phyloP scores from a whole-genome alignment of 2,888 invertebrate genomes.

The Lasioglossum morio region DNA sequence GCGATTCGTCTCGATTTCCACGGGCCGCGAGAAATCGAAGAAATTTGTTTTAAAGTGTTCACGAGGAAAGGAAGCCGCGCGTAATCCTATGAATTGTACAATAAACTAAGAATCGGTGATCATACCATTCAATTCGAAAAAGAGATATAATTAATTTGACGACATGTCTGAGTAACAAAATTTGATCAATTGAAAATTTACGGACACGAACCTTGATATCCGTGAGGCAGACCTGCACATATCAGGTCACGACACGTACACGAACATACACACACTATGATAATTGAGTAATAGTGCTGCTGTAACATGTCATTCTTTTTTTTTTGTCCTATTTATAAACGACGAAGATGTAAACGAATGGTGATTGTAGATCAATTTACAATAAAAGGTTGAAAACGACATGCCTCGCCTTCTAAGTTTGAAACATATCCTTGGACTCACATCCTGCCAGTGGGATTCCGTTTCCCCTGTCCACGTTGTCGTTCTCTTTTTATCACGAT shows the following conservation, averaged over 20 bases:
- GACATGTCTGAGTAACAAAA: not conserved
- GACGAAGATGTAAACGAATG: constrained; percentile 76
- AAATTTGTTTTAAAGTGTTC: not conserved
- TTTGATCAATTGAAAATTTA: not conserved
- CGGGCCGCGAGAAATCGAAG: not conserved
- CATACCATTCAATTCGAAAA: not conserved
- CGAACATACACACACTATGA: constrained; percentile 51
- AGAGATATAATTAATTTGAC: not conserved
- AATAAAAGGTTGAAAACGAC: constrained; percentile 77
- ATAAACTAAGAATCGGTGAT: constrained; percentile 13
- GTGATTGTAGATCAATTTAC: constrained; percentile 82
- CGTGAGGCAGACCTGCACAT: constrained; percentile 30
- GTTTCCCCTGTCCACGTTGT: constrained; percentile 24
- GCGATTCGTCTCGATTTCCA: constrained; percentile 9
- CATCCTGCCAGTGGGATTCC: constrained; percentile 48
- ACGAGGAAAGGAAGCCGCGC: constrained; percentile 9
- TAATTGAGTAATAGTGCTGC: constrained; percentile 60
- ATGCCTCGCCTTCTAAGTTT: constrained; percentile 54
- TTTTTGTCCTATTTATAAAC: constrained; percentile 79
- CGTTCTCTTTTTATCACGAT: constrained; percentile 13
- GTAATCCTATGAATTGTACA: constrained; percentile 40
- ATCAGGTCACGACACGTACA: constrained; percentile 29
- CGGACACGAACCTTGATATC: constrained; percentile 10
- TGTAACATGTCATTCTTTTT: constrained; percentile 67
- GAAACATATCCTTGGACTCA: constrained; percentile 59